These are phyloP conservation scores for Himalopsyche japonica DNA, from an alignment of 2,888 invertebrate species.

Conservation along the genomic window DNA sequence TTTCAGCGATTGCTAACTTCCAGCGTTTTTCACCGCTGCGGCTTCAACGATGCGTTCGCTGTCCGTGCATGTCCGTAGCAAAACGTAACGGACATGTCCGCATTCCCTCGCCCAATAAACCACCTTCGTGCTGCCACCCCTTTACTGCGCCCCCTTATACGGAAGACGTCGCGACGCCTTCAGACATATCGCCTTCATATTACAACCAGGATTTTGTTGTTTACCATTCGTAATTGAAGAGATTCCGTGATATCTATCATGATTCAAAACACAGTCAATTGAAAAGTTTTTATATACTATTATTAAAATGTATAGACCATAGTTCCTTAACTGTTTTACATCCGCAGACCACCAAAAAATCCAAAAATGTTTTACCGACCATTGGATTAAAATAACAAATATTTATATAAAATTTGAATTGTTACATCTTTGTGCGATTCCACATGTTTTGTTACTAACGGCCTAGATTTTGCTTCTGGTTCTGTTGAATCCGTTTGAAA, in stretches of 20 bases:
- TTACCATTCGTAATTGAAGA: background rate
- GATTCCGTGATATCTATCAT: background rate
- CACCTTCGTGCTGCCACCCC: background rate
- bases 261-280: background rate
- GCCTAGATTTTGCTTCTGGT: too few species aligned
- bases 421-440: too few species aligned
- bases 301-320: too few species aligned
- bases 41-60: background rate
- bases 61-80: background rate
- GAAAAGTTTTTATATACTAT: too few species aligned
- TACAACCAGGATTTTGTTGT: background rate
- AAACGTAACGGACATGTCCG: background rate
- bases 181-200: background rate
- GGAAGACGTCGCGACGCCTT: background rate
- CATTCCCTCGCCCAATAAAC: background rate
- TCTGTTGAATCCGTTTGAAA: too few species aligned
- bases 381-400: too few species aligned
- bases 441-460: too few species aligned
- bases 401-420: too few species aligned
- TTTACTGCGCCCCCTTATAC: background rate
- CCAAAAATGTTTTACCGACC: too few species aligned
- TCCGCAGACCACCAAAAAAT: too few species aligned
- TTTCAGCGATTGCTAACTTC: background rate
- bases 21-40: background rate
- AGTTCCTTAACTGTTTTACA: too few species aligned